Conservation (phyloP, 2,797 vertebrate species). For the Fistularia tabacaria region DNA sequence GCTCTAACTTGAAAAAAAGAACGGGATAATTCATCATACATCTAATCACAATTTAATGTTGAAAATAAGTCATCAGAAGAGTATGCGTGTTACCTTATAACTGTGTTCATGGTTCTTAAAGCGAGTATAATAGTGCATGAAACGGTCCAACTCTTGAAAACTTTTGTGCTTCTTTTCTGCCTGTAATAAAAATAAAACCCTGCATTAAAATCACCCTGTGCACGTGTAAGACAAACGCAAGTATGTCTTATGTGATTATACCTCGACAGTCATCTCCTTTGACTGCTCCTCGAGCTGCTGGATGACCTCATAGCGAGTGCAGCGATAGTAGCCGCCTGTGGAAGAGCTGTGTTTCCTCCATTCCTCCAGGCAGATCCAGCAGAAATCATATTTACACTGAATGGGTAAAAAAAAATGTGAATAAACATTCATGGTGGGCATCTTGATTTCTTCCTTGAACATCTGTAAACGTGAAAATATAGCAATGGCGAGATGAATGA, state of each 20-base stretch:
- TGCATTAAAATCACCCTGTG: not conserved
- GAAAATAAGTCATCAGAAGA: not conserved
- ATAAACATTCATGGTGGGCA: not conserved
- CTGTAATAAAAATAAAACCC: conserved; percentile 63
- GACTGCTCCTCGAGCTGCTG: conserved; percentile 97
- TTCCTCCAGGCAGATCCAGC: conserved; percentile 99
- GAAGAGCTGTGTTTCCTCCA: conserved; percentile 99
- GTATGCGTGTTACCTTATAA: conserved; percentile 81
- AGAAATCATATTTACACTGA: conserved; percentile 98
- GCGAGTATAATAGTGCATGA: conserved; percentile 99
- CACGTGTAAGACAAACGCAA: not conserved
- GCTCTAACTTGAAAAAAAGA: conserved; percentile 82
- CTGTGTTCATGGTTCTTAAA: conserved; percentile 99
- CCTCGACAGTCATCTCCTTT: conserved; percentile 98
- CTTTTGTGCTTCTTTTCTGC: conserved; percentile 98
- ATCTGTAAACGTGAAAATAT: conserved; percentile 1
- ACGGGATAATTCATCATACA: conserved; percentile 2
- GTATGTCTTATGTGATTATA: conserved; percentile 40
- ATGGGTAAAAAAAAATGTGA: not conserved
- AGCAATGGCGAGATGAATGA: conserved; percentile 7
- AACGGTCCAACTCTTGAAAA: conserved; percentile 97
- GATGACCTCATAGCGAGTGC: conserved; percentile 97
- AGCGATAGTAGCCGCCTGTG: conserved; percentile 97
- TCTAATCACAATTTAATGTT: not conserved
- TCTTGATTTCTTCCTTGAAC: not conserved